Conservation (phyloP, 2,113 vertebrate species). For the Trogon surrucura region DNA sequence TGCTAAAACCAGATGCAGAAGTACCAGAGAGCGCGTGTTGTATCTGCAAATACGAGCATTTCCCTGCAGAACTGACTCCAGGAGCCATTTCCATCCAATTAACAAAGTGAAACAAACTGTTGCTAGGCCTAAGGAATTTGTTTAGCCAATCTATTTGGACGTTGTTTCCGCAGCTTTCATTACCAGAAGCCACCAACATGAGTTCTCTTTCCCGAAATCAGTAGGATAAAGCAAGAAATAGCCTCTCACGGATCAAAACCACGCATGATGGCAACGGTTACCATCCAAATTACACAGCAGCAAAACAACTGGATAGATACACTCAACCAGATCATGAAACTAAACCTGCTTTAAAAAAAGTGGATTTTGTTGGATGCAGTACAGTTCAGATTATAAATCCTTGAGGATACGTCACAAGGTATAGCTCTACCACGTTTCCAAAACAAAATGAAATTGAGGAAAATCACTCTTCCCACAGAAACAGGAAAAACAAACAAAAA, state of each 20-base stretch:
- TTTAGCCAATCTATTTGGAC: background rate
- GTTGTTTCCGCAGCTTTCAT: background rate
- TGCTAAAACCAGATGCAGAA: background rate
- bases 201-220: background rate
- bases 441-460: background rate
- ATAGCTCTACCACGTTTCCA: background rate
- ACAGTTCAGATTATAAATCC: background rate
- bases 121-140: background rate
- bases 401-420: background rate
- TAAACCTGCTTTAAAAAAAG: background rate
- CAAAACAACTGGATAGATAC: background rate
- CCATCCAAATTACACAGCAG: background rate
- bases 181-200: background rate
- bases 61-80: slow-evolving; percentile 16
- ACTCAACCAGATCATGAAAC: background rate
- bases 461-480: background rate
- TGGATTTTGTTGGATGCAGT: background rate
- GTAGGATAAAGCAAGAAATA: background rate
- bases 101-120: background rate
- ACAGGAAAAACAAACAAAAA: background rate
- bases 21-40: background rate
- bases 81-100: slow-evolving; percentile 4
- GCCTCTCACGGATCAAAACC: background rate
- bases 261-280: background rate
- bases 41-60: background rate